Conservation (phyloP, 2,888 invertebrate genomes). For the Limulus polyphemus region DNA sequence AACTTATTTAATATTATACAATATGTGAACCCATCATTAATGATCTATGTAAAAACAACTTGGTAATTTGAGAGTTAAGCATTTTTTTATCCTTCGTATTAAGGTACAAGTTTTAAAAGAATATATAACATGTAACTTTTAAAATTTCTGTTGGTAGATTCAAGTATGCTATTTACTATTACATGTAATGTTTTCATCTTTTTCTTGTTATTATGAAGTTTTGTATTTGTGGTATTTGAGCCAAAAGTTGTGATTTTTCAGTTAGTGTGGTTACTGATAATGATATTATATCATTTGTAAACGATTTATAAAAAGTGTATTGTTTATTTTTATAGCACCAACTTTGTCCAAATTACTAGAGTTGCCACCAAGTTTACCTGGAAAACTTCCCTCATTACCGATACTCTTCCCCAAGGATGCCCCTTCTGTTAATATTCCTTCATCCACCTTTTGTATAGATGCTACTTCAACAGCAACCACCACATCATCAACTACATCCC, state of each 20-base stretch:
- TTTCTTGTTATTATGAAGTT: background rate
- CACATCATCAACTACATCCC: background rate
- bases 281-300: background rate
- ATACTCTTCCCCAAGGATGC: slow-evolving; percentile 4
- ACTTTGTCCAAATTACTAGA: slow-evolving; percentile 21
- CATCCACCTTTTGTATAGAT: background rate
- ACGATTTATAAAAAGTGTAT: background rate
- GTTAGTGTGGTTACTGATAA: background rate
- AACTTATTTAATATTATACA: no score
- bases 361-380: slow-evolving; percentile 22
- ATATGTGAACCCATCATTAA: no score
- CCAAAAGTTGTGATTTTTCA: background rate
- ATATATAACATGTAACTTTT: no score
- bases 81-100: no score
- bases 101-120: no score
- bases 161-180: no score
- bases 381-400: slow-evolving; percentile 19
- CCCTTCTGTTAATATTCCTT: background rate
- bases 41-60: no score
- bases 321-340: slow-evolving; percentile 11
- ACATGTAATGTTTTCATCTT: no score
- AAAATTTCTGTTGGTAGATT: no score
- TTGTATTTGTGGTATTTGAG: background rate
- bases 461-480: background rate
- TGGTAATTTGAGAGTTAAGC: no score